Evolutionary conservation across 1,140 invertebrate species (phyloP), one percentile per base, ranked within the genome.

Genomic region (Penaeus indicus): DNA sequence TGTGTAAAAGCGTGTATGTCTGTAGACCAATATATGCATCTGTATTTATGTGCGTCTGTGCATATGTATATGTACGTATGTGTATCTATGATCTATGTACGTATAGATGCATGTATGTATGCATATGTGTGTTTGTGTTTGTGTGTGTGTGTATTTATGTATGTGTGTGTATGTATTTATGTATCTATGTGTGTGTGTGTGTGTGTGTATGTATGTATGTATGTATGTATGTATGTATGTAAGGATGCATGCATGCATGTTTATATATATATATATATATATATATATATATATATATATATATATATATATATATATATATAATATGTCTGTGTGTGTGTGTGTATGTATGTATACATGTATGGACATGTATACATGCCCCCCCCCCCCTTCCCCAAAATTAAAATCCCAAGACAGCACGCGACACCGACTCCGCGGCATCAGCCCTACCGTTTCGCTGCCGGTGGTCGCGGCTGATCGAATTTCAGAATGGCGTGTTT

Each of bases 251-350:
- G 19, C 0, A 32, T 75, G 21, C 21, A 75, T 21, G 27, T 10
- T 2, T 72, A 27, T 27, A 72, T 18, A 72, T 72, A 27, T 72
- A 27, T 22, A 72, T 25, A 25, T 25, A 25, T 25, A 27, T n/a
- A 72, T n/a, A 25, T n/a, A 25, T n/a, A 25, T n/a, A 25, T n/a
- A 18, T n/a, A 25, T n/a, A 25, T 72, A 72, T 72, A 25, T 72
- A 72, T 72, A 25, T n/a, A 72, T 72, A 25, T 72, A 72, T 72
- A 25, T 72, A 72, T 72, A 25, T 72, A 72, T 72, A 69, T 69
- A 69, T 69, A 69, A 25, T 25, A 11, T 67, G 25, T 67, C 8
- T 67, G 25, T 67, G 27, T 67, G 11, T 67, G 27, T 67, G 11
- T 21, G 27, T 67, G 22, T 67, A 19, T 67, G 27, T 67, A 67